Evolutionary conservation across 2,888 invertebrate species (phyloP).

Genomic region (Marasmarcha lunaedactyla): DNA sequence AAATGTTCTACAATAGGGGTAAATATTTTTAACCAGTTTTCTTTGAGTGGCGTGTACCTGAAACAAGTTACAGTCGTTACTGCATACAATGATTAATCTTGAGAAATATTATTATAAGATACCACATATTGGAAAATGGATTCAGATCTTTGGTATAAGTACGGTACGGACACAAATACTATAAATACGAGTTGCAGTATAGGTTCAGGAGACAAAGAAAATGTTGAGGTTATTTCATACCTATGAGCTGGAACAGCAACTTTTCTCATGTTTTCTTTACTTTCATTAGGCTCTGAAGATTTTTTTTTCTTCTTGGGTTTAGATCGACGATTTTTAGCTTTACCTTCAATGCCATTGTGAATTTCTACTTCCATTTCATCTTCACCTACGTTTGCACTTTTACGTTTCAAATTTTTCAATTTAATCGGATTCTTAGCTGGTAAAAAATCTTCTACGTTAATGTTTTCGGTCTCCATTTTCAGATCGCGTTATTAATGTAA

Average conservation of each 20-base stretch:
- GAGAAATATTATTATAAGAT: no score
- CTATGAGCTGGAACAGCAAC: constrained; percentile 92
- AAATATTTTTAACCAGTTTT: constrained; percentile 97
- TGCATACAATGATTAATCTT: constrained; percentile 3
- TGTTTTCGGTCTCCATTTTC: constrained; percentile 59
- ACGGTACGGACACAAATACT: no score
- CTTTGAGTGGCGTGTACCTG: constrained; percentile 92
- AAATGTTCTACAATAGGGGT: constrained; percentile 96
- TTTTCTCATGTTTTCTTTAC: constrained; percentile 74
- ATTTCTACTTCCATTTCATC: constrained; percentile 77
- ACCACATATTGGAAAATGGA: no score
- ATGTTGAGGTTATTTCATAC: constrained; percentile 45
- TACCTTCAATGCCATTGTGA: constrained; percentile 71
- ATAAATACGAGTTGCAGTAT: no score
- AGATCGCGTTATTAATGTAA: background rate
- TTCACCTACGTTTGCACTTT: constrained; percentile 55
- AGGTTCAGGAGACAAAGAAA: no score
- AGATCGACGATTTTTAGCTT: constrained; percentile 36
- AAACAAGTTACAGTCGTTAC: constrained; percentile 14
- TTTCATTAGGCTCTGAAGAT: constrained; percentile 55
- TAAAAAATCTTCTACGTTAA: constrained; percentile 62
- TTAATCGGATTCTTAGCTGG: constrained; percentile 60
- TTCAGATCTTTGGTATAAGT: no score
- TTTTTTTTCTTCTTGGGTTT: constrained; percentile 44
- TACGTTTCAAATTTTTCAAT: constrained; percentile 63